Base-by-base conservation (phyloP, 2,888 invertebrate genomes). In the Eledona agricola region DNA sequence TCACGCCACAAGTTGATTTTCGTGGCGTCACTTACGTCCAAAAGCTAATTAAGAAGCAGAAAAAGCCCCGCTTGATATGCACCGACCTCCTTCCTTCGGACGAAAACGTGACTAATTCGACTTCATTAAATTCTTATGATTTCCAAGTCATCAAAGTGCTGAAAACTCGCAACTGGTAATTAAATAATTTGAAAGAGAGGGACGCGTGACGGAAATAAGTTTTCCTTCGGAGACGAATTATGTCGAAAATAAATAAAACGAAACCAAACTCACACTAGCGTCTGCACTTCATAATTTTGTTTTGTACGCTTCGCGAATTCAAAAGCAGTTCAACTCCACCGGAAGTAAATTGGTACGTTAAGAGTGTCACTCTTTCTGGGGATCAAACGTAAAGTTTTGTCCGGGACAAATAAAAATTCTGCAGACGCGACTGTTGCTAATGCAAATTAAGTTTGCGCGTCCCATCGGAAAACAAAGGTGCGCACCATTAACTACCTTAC, bases 281-380 rank as follows among this genome's bases (percentile, higher is more conserved):
- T 22, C 28, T 55, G 61, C 59, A 63, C 62, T 64, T 58, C 59
- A 60, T 64, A 60, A 64, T 63, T 64, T 59, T 55, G 55, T 64
- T 64, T 62, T 42, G 52, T 55, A 60, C 58, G 60, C 31, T 57
- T 58, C 54, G 58, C 45, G 57, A 58, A 45, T 58, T 57, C 53
- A 37, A 55, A 57, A 42, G 57, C 46, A 57, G 57, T 58, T 49
- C 19, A 26, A 45, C 51, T 51, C 35, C 51, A 49, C 38, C 20
- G 40, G 32, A 32, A 32, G 23, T 32, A 31, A 53, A 34, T 34
- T 34, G 17, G 42, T 13, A 45, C 51, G 42, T 51, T 52, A 54
- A 55, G 50, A 50, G 54, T 55, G 56, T 52, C 57, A 58, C 55
- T 56, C 57, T 37, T 49, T 37, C 22, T 38, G 53, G 19, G 29